Base-by-base conservation (phyloP, 2,888 invertebrate species). In the Coremacera marginata region DNA sequence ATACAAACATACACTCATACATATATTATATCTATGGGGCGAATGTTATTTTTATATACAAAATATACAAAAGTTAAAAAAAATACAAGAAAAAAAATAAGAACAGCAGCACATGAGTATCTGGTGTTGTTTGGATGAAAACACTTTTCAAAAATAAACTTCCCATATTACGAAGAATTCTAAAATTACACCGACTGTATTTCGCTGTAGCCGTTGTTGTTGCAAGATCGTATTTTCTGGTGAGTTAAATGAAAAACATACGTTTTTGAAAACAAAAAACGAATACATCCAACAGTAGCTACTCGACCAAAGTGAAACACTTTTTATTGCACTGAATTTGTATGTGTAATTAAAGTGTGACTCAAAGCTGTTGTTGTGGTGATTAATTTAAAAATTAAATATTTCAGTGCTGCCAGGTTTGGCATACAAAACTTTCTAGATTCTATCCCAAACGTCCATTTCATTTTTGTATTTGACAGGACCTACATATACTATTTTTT, bases 161-260 rank as follows among this genome's bases (percentile, higher is more conserved):
- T 82, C 81, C 82, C 77, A 82, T 82, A 82, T 84, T 84, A 84
- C 82, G 79, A 82, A 83, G 83, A 84, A 84, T 83, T 84, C 84
- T 84, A 84, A 84, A 84, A 84, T 84, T 84, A 84, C 84, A 82
- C 79, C 74, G 51, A 22, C 65, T 55, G 65, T 65, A 37, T 74
- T 19, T 51, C 37, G 71, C 31, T 75, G 60, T 37, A 72, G 70
- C 22, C 72, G 75, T 37, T 77, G 57, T 67, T 75, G 57, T 72
- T 78, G 75, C 70, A 14, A 55, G 72, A 57, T 72, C 65, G 74
- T 65, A 55, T 67, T 74, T 52, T 49, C 34, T 49, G n/a, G 74
- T 74, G 65, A 31, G 49, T 74, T 67, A 19, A 67, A 55, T 67
- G 34, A 74, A 67, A 65, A 74, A 67, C 74, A 67, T 74, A 74